These are phyloP conservation scores for Luperina nickerlii DNA, from an alignment of 2,888 invertebrate genomes.

Conservation along the genomic window DNA sequence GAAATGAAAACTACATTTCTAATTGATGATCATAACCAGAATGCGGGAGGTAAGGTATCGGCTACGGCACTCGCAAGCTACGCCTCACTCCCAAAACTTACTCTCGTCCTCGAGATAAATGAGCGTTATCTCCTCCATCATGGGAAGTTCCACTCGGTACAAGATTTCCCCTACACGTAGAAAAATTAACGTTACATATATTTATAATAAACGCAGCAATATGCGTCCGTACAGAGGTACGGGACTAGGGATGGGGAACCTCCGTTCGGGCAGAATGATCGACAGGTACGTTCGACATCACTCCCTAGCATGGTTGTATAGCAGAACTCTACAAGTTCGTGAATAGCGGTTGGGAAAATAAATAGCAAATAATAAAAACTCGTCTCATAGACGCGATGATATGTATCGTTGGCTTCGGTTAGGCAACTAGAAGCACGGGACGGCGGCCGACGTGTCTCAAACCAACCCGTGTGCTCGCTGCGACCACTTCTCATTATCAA, in stretches of 20 bases:
- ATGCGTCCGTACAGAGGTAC: slow-evolving; percentile 69
- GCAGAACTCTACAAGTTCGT: slow-evolving; percentile 76
- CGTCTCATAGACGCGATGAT: slow-evolving; percentile 74
- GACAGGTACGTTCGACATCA: slow-evolving; percentile 58
- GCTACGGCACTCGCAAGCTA: slow-evolving; percentile 92
- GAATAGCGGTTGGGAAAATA: slow-evolving; percentile 83
- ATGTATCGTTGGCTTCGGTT: slow-evolving; percentile 77
- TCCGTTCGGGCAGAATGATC: slow-evolving; percentile 60
- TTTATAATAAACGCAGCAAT: slow-evolving; percentile 76
- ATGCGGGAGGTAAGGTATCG: slow-evolving; percentile 91
- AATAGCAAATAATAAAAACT: slow-evolving; percentile 82
- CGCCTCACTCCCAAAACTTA: slow-evolving; percentile 92
- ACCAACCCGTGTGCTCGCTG: slow-evolving; percentile 82
- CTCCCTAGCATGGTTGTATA: slow-evolving; percentile 63
- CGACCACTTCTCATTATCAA: slow-evolving; percentile 78
- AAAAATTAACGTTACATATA: slow-evolving; percentile 90
- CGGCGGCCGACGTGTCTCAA: slow-evolving; percentile 80
- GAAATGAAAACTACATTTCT: slow-evolving; percentile 90
- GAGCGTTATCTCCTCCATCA: slow-evolving; percentile 98
- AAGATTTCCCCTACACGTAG: slow-evolving; percentile 95
- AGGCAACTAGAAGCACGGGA: slow-evolving; percentile 90
- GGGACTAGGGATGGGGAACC: slow-evolving; percentile 65
- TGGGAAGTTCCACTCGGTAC: slow-evolving; percentile 97
- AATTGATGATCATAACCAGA: slow-evolving; percentile 91
- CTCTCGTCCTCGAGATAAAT: slow-evolving; percentile 97